These are phyloP conservation scores for Dolomedes plantarius DNA, from an alignment of 2,888 invertebrate genomes.

Conservation along the genomic window DNA sequence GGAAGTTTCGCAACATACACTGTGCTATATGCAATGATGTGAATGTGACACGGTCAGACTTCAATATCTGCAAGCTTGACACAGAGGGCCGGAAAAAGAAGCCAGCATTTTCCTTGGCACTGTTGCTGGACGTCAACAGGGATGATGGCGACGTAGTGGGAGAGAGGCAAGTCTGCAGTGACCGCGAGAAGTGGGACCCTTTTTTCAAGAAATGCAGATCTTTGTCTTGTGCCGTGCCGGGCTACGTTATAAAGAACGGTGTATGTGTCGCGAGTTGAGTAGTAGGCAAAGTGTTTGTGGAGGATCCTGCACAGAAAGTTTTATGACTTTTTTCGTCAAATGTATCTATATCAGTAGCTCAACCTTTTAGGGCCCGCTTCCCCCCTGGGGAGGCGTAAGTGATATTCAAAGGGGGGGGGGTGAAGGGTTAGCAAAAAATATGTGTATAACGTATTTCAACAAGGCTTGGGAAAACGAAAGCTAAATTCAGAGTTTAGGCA, in stretches of 20 bases:
- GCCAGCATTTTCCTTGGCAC: not conserved
- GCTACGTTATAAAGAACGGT: not conserved
- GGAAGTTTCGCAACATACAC: constrained; percentile 13
- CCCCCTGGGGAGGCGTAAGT: too few species aligned
- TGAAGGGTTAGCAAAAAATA: too few species aligned
- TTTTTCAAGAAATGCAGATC: constrained; percentile 27
- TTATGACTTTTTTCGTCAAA: too few species aligned
- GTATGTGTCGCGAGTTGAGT: not conserved
- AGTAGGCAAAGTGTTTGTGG: too few species aligned
- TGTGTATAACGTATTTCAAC: too few species aligned
- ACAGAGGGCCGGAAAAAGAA: not conserved
- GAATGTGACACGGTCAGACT: not conserved
- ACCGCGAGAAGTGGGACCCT: not conserved
- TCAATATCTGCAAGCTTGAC: not conserved
- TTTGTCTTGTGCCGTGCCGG: not conserved
- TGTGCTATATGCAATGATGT: constrained; percentile 25
- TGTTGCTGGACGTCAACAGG: constrained; percentile 12
- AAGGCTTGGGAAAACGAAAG: too few species aligned
- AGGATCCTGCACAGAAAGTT: too few species aligned
- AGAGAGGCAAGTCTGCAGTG: not conserved
- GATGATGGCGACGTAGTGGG: not conserved
- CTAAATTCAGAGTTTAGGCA: too few species aligned
- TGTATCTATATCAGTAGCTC: too few species aligned
- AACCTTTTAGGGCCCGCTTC: too few species aligned
- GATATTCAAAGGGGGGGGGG: too few species aligned